Evolutionary conservation across 2,888 invertebrate species (phyloP).

Genomic region (Pseudolycoriella hygida): DNA sequence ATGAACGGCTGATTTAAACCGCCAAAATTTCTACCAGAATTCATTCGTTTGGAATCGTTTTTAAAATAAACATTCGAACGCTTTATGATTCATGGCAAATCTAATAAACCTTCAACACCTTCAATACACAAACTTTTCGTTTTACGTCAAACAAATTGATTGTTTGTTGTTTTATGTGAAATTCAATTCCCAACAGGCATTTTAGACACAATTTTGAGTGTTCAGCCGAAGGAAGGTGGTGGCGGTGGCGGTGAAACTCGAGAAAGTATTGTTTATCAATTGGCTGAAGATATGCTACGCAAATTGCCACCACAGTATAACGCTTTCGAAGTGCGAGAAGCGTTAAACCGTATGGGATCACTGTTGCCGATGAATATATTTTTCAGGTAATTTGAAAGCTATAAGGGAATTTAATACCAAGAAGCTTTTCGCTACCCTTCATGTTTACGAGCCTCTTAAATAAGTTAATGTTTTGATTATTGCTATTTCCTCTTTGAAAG

Average conservation of each 20-base stretch:
- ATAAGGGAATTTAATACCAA: no score
- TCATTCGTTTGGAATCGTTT: background rate
- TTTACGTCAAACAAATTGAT: no score
- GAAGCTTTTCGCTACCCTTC: no score
- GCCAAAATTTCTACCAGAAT: no score
- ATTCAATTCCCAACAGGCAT: constrained; percentile 34
- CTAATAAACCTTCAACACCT: background rate
- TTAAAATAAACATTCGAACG: constrained; percentile 2
- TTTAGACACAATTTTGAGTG: constrained; percentile 82
- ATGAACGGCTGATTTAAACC: no score
- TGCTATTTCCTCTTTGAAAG: constrained; percentile 21
- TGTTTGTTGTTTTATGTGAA: no score
- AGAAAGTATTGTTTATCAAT: constrained; percentile 77
- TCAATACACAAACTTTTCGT: no score
- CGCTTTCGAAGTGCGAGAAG: constrained; percentile 76
- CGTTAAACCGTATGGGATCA: constrained; percentile 78
- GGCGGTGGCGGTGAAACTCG: constrained; percentile 81
- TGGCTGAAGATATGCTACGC: constrained; percentile 84
- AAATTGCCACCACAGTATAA: constrained; percentile 76
- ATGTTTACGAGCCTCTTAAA: background rate
- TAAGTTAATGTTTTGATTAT: constrained; percentile 6
- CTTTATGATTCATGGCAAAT: background rate
- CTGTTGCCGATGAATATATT: constrained; percentile 93
- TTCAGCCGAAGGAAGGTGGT: constrained; percentile 94
- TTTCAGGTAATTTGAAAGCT: constrained; percentile 34